Evolutionary conservation across 2,888 invertebrate genomes (phyloP), one percentile per base, ranked within the genome.

Genomic region (Agonopterix subpropinquella): DNA sequence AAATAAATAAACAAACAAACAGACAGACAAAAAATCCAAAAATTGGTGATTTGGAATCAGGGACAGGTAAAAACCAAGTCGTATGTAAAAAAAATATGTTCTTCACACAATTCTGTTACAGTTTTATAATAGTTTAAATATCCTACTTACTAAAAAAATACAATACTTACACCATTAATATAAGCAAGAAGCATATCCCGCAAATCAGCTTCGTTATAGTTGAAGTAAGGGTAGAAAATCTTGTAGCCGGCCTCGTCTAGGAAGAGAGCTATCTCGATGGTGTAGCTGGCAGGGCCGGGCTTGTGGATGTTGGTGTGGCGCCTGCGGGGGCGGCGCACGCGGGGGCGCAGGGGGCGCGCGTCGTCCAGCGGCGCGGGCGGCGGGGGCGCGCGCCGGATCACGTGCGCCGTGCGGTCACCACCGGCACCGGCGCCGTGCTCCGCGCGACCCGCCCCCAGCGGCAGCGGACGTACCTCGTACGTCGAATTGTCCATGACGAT

Each of bases 111-210:
- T n/a, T n/a, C n/a, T n/a, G n/a, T n/a, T n/a, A n/a, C n/a, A n/a
- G n/a, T n/a, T n/a, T n/a, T n/a, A n/a, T n/a, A n/a, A n/a, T n/a
- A n/a, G n/a, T n/a, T n/a, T n/a, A n/a, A n/a, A n/a, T n/a, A n/a
- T n/a, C n/a, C n/a, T n/a, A n/a, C n/a, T n/a, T n/a, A n/a, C n/a
- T n/a, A n/a, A n/a, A n/a, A n/a, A n/a, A n/a, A n/a, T n/a, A n/a
- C n/a, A n/a, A n/a, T n/a, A n/a, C n/a, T 89, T 84, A 92, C 92
- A 59, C 92, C 94, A 72, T 95, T 95, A 59, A 94, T 89, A 62
- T 94, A 95, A 9, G 94, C 94, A 49, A 95, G 72, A n/a, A 95
- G 77, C 92, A 95, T 93, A 66, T 95, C 93, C 37, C 91, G 85
- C 43, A 95, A 75, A 64, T 92, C 91, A 9, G 82, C 83, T 53